phyloP scores from a whole-genome alignment of 2,113 vertebrate genomes.

The Numida meleagris region DNA sequence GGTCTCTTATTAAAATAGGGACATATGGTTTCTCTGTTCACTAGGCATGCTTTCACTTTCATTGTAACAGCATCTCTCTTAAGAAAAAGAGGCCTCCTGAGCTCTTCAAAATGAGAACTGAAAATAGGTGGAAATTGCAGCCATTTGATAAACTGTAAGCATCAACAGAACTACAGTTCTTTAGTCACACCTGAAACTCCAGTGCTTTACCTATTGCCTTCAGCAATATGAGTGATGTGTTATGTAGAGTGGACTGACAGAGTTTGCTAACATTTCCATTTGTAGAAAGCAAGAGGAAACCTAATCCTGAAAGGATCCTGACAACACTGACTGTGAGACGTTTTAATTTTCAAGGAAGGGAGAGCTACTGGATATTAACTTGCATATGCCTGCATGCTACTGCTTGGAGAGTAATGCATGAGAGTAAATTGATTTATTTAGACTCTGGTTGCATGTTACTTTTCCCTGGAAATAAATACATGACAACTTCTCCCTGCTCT shows the following conservation, averaged over 20 bases:
- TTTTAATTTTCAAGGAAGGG: constrained; percentile 17
- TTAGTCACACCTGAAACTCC: background rate
- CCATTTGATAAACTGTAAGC: background rate
- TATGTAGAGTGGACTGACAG: background rate
- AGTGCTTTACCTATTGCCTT: background rate
- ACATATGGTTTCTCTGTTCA: background rate
- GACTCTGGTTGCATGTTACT: background rate
- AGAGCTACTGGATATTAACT: background rate
- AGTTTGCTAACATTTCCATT: constrained; percentile 33
- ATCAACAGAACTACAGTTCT: background rate
- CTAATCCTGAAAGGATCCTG: constrained; percentile 29
- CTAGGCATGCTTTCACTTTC: background rate
- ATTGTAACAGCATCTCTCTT: background rate
- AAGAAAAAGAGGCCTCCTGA: background rate
- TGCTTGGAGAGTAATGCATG: background rate
- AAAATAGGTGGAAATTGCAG: background rate
- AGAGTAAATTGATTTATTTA: background rate
- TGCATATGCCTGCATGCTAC: background rate
- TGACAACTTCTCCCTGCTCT: background rate
- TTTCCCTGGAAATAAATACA: background rate
- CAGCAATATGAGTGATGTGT: background rate
- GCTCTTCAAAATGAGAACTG: background rate
- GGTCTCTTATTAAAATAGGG: background rate
- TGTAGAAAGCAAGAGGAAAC: constrained; percentile 49
- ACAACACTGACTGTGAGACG: background rate